phyloP scores from a whole-genome alignment of 2,888 invertebrate species.

The Caenorhabditis sp. region DNA sequence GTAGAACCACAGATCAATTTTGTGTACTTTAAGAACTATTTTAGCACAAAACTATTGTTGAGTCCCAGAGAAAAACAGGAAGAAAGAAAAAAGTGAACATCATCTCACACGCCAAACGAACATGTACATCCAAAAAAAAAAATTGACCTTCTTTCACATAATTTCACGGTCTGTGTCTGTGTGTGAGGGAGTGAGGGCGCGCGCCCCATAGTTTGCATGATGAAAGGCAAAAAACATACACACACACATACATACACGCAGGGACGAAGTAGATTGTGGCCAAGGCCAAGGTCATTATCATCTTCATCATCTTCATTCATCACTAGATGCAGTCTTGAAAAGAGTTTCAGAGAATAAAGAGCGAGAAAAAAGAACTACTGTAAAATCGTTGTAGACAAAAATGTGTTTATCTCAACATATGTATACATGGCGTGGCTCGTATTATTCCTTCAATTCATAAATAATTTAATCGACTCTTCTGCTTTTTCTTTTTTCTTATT shows the following conservation, averaged over 20 bases:
- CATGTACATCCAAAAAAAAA: background rate
- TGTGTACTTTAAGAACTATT: too few relatives aligned
- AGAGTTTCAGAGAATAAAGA: too few relatives aligned
- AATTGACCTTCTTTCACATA: background rate
- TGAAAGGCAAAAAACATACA: background rate
- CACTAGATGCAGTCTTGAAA: background rate
- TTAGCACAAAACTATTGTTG: too few relatives aligned
- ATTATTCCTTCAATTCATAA: background rate
- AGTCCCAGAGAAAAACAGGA: too few relatives aligned
- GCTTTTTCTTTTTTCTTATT: background rate
- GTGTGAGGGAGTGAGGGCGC: background rate
- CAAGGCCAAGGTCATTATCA: conserved; percentile 1
- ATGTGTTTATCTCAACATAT: too few relatives aligned
- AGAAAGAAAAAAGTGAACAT: background rate
- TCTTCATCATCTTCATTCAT: background rate
- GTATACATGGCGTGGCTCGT: background rate
- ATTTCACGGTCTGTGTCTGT: background rate
- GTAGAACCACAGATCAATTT: too few relatives aligned
- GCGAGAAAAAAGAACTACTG: background rate
- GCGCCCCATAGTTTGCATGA: background rate
- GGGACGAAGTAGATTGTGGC: background rate
- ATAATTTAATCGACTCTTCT: background rate
- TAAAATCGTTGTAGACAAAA: too few relatives aligned
- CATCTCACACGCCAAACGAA: background rate
- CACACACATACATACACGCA: background rate